Percentiles rank a stretch among this genome's conserved stretches.
These are phyloP conservation scores for Indicator indicator DNA, from an alignment of 2,113 vertebrate species.

Conservation along the genomic window DNA sequence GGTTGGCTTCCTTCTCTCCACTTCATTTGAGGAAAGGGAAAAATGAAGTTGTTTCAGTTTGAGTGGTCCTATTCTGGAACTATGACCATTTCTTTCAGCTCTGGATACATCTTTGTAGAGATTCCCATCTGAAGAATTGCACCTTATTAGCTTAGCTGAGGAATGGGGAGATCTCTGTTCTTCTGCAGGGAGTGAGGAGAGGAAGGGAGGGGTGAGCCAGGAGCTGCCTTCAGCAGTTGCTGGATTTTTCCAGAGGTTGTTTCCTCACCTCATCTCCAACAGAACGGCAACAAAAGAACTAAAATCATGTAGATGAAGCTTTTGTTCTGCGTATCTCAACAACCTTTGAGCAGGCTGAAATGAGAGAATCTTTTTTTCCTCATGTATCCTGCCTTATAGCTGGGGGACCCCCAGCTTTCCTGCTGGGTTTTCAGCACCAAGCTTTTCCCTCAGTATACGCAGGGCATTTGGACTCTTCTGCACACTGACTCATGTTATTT, in stretches of 20 bases:
- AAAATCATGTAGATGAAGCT: neutral
- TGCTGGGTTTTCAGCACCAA: neutral
- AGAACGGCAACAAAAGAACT: neutral
- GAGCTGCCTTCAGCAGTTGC: neutral
- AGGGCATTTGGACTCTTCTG: neutral
- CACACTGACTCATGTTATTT: neutral
- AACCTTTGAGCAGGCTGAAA: neutral
- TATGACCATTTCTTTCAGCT: neutral
- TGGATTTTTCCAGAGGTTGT: neutral
- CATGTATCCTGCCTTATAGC: neutral
- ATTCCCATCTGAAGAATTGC: constrained; percentile 48
- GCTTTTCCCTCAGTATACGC: neutral
- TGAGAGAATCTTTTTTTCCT: neutral
- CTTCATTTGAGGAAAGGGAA: neutral
- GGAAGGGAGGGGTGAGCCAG: neutral
- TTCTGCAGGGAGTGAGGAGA: neutral
- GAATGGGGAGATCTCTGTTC: neutral
- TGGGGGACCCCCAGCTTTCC: neutral
- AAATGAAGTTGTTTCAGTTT: neutral
- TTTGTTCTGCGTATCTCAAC: constrained; percentile 4
- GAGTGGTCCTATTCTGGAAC: constrained; percentile 16
- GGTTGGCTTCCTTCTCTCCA: neutral
- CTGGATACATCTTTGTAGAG: neutral
- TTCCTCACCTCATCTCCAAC: constrained; percentile 11
- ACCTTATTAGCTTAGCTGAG: constrained; percentile 65